Evolutionary conservation across 2,888 invertebrate genomes (phyloP).

Genomic region (Drosophila percnosoma): DNA sequence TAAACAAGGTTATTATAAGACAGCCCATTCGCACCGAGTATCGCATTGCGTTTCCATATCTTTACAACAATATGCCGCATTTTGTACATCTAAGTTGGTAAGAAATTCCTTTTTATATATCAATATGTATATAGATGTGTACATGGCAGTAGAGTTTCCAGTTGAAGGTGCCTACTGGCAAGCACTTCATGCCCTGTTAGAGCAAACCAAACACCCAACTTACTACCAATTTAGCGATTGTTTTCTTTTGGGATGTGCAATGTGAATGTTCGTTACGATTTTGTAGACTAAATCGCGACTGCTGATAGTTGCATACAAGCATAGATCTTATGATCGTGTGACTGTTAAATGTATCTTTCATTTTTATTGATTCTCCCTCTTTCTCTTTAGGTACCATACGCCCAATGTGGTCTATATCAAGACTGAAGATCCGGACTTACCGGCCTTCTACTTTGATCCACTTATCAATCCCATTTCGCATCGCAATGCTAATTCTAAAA

Average conservation of each 20-base stretch:
- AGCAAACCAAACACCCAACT: conserved; percentile 82
- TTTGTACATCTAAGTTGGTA: conserved; percentile 99
- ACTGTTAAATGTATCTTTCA: neutral
- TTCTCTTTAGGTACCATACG: conserved; percentile 94
- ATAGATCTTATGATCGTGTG: neutral
- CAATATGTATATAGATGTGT: neutral
- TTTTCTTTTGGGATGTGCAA: conserved; percentile 86
- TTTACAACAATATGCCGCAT: conserved; percentile 99
- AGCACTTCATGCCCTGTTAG: conserved; percentile 69
- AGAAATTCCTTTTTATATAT: conserved; percentile 83
- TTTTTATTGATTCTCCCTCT: neutral
- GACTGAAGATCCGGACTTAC: conserved; percentile 99
- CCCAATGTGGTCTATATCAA: conserved; percentile 99
- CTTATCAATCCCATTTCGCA: conserved; percentile 99
- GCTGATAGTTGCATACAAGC: conserved; percentile 87
- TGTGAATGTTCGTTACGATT: conserved; percentile 83
- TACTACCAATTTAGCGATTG: conserved; percentile 87
- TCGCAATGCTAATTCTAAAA: conserved; percentile 91
- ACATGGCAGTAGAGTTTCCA: conserved; percentile 61
- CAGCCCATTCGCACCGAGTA: conserved; percentile 99
- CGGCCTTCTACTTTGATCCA: conserved; percentile 99
- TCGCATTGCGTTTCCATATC: conserved; percentile 99
- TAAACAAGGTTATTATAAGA: conserved; percentile 99
- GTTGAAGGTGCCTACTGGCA: conserved; percentile 18
- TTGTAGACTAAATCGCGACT: conserved; percentile 83